phyloP scores from a whole-genome alignment of 2,113 vertebrate species.

The Solea solea region DNA sequence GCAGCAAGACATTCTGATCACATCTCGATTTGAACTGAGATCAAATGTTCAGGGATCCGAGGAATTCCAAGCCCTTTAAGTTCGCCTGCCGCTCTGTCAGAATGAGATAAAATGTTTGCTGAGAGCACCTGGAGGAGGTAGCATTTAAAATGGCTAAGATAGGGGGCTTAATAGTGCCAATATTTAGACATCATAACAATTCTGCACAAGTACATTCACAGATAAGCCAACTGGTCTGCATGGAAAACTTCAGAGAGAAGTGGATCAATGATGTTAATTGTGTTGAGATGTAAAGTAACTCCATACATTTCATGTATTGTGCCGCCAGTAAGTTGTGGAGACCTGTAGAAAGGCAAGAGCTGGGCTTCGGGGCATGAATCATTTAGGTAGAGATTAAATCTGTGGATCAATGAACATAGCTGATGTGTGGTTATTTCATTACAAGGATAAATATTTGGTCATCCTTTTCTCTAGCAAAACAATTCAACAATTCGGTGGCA shows the following conservation, averaged over 20 bases:
- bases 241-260: slow-evolving; percentile 23
- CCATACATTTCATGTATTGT: slow-evolving; percentile 9
- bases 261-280: slow-evolving; percentile 14
- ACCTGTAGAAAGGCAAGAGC: background rate
- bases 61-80: slow-evolving; percentile 46
- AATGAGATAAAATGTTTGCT: slow-evolving; percentile 42
- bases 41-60: slow-evolving; percentile 64
- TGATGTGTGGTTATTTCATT: slow-evolving; percentile 29
- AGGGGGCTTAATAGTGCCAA: slow-evolving; percentile 30
- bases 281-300: background rate
- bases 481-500: background rate
- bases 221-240: background rate
- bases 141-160: slow-evolving; percentile 43
- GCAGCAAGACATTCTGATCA: slow-evolving; percentile 61
- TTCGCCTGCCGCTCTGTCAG: slow-evolving; percentile 42
- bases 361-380: slow-evolving; percentile 42
- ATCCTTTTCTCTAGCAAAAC: background rate
- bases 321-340: background rate
- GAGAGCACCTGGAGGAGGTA: slow-evolving; percentile 49
- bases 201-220: background rate
- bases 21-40: slow-evolving; percentile 63
- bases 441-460: slow-evolving; percentile 23
- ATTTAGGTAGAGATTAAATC: slow-evolving; percentile 27
- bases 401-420: slow-evolving; percentile 33
- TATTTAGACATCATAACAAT: slow-evolving; percentile 46